phyloP scores from a whole-genome alignment of 2,888 invertebrate genomes.

The Andrena marginata region DNA sequence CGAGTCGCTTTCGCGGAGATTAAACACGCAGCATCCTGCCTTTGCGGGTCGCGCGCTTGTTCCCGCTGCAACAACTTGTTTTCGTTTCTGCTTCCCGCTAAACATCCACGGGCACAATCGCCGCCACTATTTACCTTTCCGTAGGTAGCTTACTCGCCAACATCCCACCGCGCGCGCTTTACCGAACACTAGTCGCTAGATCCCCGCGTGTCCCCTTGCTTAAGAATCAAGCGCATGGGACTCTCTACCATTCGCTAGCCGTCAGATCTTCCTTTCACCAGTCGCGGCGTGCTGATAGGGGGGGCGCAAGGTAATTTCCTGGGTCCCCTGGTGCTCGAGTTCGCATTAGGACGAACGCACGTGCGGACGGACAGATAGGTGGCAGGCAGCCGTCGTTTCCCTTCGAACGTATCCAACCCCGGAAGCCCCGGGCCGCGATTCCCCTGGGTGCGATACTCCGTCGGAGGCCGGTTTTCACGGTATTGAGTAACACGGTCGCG shows the following conservation, averaged over 20 bases:
- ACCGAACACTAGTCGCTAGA: no score
- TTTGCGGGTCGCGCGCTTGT: background rate
- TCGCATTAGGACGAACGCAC: background rate
- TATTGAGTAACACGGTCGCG: slow-evolving; percentile 60
- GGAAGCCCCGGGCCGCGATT: slow-evolving; percentile 48
- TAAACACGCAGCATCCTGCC: slow-evolving; percentile 3
- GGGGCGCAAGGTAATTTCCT: slow-evolving; percentile 33
- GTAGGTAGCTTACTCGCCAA: no score
- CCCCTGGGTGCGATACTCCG: slow-evolving; percentile 67
- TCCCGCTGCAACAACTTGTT: background rate
- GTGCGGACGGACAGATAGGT: slow-evolving; percentile 4
- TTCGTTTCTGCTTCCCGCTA: background rate
- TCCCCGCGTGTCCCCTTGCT: no score
- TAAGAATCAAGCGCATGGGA: no score
- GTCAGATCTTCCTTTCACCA: no score
- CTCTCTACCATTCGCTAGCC: no score
- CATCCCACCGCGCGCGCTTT: no score
- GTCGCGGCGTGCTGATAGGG: background rate
- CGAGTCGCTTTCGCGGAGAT: background rate
- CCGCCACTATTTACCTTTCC: no score
- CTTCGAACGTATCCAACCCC: slow-evolving; percentile 31
- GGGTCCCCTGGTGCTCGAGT: background rate
- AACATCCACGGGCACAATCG: background rate
- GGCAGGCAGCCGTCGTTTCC: slow-evolving; percentile 33
- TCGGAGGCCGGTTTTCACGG: slow-evolving; percentile 27